These are phyloP conservation scores for Crocodylus rhombifer DNA, from an alignment of 2,797 vertebrate genomes.

Conservation along the genomic window DNA sequence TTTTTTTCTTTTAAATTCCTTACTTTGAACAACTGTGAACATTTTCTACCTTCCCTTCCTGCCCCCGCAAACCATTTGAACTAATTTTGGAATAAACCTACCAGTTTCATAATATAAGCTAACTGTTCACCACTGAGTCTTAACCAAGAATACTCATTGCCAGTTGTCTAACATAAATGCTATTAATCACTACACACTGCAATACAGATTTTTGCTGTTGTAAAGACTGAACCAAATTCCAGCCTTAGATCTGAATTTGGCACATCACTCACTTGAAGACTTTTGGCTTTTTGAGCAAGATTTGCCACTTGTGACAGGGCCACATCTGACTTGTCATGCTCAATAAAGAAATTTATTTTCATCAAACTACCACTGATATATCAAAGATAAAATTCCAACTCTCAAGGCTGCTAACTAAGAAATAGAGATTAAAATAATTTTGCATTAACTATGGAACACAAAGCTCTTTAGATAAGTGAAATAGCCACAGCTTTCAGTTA, in stretches of 20 bases:
- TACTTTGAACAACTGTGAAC: background rate
- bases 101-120: background rate
- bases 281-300: background rate
- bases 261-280: background rate
- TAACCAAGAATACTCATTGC: background rate
- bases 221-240: background rate
- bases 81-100: background rate
- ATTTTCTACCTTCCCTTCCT: background rate
- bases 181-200: rapidly evolving
- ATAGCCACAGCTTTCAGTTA: background rate
- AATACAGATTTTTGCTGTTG: background rate
- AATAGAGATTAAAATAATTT: background rate
- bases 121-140: background rate
- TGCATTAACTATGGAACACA: background rate
- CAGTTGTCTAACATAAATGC: background rate
- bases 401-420: background rate
- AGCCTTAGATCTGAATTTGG: background rate
- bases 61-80: background rate
- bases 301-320: background rate
- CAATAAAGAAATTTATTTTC: background rate
- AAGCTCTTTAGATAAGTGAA: background rate
- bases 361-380: background rate
- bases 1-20: too few relatives aligned
- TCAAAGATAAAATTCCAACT: background rate
- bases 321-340: background rate